Evolutionary conservation across 2,113 vertebrate genomes (phyloP), one percentile per base, ranked within the genome.

Genomic region (Okapia johnstoni): DNA sequence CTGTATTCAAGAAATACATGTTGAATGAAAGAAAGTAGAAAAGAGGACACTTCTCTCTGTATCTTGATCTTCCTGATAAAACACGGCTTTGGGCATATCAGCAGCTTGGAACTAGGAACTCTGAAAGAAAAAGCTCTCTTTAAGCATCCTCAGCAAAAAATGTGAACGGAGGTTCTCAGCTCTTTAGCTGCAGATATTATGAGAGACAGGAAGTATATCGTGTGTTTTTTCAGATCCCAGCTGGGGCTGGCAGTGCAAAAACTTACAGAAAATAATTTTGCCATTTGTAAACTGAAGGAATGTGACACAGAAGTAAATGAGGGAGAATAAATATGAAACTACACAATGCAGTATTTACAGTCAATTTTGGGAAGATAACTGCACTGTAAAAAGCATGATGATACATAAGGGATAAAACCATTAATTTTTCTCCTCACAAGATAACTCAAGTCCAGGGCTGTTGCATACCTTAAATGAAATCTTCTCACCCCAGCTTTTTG

Each of bases 181-280:
- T 95, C 40, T 73, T 66, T 92, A 83, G 95, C 36, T 81, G 50
- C 73, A 97, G 83, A 90, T 96, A 96, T 86, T 70, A 80, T 48
- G 60, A 97, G 58, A 77, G 50, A 54, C 93, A 94, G 92, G 92
- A 98, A 97, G 88, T 96, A 70, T 93, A 92, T 15, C 61, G 43
- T 77, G 58, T 90, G 16, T 63, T 50, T 89, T 87, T 96, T 90
- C 55, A 79, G 58, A 57, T 91, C 79, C n/a, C 80, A 92, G 60
- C 43, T 96, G 17, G 54, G 94, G 33, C 77, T 87, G 93, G 58
- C 28, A 63, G 46, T 85, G 26, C 66, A 70, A 77, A 94, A 90
- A 90, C 85, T 95, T 96, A 86, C 89, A 92, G 86, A 96, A 97
- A 98, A 95, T 95, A 95, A 90, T 93, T 97, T 97, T 90, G 54